These are phyloP conservation scores for Ophion slaviceki DNA, from an alignment of 2,888 invertebrate genomes.

Conservation along the genomic window DNA sequence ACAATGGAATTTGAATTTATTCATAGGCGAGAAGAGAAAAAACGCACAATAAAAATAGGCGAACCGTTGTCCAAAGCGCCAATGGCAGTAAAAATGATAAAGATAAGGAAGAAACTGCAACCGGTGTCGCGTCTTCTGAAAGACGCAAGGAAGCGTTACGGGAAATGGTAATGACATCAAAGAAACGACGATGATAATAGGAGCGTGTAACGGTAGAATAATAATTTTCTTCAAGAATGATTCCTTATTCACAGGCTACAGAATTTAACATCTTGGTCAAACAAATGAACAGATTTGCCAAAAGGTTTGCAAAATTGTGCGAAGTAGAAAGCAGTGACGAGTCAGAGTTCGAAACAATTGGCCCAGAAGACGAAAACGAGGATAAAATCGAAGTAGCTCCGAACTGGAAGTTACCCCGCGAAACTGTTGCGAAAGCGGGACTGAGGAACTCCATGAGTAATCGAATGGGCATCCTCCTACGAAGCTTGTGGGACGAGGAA, in stretches of 20 bases:
- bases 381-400: too few species aligned
- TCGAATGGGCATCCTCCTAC: constrained; percentile 29
- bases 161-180: constrained; percentile 17
- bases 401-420: too few species aligned
- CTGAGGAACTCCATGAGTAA: constrained; percentile 23
- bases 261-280: constrained; percentile 22
- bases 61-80: constrained; percentile 1
- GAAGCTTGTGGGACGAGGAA: constrained; percentile 21
- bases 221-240: constrained; percentile 10
- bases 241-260: constrained; percentile 26
- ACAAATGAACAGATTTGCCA: constrained; percentile 2
- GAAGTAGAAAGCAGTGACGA: too few species aligned
- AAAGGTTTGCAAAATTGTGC: neutral
- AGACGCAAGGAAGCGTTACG: constrained; percentile 14
- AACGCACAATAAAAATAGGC: neutral
- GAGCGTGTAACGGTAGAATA: constrained; percentile 23
- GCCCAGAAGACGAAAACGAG: too few species aligned
- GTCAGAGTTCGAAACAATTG: too few species aligned
- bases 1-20: too few species aligned
- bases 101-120: neutral
- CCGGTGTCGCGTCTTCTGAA: constrained; percentile 18
- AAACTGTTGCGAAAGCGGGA: neutral
- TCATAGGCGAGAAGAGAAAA: neutral
- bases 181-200: constrained; percentile 29
- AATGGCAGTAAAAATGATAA: neutral